Conservation (phyloP, 2,797 vertebrate genomes). For the Galago senegalensis region DNA sequence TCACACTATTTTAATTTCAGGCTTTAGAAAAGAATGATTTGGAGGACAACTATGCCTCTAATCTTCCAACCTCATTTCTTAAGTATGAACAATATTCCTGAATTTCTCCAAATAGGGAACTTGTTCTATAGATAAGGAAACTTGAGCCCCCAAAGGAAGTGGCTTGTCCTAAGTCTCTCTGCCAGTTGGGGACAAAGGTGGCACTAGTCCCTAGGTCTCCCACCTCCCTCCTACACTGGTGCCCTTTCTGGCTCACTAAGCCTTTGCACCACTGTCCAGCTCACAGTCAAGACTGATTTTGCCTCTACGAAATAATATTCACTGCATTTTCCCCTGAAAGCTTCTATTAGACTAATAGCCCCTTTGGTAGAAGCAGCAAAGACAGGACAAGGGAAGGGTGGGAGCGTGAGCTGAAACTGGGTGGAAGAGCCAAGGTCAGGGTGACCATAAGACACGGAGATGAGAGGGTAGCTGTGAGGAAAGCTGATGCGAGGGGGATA, state of each 20-base stretch:
- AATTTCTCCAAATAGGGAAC: background rate
- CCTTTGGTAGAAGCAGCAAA: constrained; percentile 35
- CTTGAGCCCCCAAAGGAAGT: background rate
- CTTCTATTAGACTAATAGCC: constrained; percentile 42
- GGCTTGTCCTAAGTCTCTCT: background rate
- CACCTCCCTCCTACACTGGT: background rate
- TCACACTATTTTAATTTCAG: background rate
- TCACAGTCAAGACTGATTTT: background rate
- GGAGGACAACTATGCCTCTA: background rate
- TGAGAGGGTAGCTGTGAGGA: background rate
- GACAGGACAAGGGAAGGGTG: background rate
- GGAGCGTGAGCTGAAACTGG: background rate
- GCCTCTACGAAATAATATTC: constrained; percentile 38
- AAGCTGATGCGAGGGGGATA: background rate
- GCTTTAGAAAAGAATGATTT: constrained; percentile 23
- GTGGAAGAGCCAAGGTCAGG: background rate
- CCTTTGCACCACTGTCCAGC: background rate
- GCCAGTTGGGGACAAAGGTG: background rate
- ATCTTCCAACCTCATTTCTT: constrained; percentile 27
- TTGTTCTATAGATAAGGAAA: constrained; percentile 39
- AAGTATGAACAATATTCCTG: constrained; percentile 45
- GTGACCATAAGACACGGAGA: background rate
- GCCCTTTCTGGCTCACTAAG: background rate
- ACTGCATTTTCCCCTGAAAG: constrained; percentile 6
- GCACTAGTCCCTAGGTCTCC: background rate